Conservation (phyloP, 2,888 invertebrate species). For the Caenorhabditis sp. region DNA sequence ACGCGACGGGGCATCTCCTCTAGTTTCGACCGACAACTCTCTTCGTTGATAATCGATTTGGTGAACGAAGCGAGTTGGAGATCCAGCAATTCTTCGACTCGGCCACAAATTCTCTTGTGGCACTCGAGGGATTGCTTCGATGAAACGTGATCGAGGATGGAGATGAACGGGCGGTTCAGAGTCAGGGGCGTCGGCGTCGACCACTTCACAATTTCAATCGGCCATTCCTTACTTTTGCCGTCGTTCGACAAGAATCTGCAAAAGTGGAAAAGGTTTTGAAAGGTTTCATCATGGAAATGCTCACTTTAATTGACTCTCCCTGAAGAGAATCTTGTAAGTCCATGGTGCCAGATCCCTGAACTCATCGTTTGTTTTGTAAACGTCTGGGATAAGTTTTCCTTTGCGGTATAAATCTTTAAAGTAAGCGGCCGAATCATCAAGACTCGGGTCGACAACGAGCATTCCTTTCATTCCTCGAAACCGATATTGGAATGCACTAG, state of each 20-base stretch:
- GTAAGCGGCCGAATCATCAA: conserved; percentile 61
- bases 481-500: conserved; percentile 66
- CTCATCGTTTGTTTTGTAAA: too few species aligned
- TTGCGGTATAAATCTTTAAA: neutral
- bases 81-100: conserved; percentile 73
- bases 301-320: conserved; percentile 3
- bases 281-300: neutral
- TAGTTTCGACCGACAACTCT: conserved; percentile 54
- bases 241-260: conserved; percentile 1
- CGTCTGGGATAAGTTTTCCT: neutral
- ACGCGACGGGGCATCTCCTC: conserved; percentile 63
- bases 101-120: conserved; percentile 64
- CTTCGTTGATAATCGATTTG: conserved; percentile 66
- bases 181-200: conserved; percentile 68
- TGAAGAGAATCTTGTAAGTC: conserved; percentile 2
- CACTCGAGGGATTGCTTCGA: conserved; percentile 60
- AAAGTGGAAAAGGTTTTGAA: neutral
- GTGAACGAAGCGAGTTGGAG: conserved; percentile 62
- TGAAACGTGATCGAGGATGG: conserved; percentile 75
- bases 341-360: too few species aligned
- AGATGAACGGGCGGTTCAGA: conserved; percentile 79
- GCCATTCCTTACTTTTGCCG: conserved; percentile 15
- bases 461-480: conserved; percentile 77
- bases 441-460: conserved; percentile 66
- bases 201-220: conserved; percentile 74